Evolutionary conservation across 92 coral and sea anemone genomes (phyloP).

Genomic region (Actinernus sp.): DNA sequence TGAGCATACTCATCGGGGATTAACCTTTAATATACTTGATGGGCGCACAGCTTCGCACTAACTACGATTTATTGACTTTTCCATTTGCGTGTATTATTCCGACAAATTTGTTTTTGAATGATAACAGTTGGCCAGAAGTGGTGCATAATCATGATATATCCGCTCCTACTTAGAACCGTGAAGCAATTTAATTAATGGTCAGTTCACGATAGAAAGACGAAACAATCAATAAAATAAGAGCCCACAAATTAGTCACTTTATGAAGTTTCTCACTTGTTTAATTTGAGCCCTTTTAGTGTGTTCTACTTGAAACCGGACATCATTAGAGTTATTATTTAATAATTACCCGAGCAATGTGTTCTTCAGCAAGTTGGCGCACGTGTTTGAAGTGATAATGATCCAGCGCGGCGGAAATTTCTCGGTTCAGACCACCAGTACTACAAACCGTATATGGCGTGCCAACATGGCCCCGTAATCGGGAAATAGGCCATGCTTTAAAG

Average conservation of each 20-base stretch:
- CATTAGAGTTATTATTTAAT: slow-evolving; percentile 2
- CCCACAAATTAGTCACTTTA: not conserved
- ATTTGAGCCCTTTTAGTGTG: not conserved
- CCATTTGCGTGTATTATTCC: not conserved
- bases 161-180: slow-evolving; percentile 7
- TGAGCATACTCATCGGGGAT: slow-evolving; percentile 33
- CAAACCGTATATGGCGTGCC: no score
- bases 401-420: no score
- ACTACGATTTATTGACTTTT: slow-evolving; percentile 14
- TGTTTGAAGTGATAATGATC: not conserved
- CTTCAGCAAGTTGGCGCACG: not conserved
- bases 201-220: not conserved
- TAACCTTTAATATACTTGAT: slow-evolving; percentile 22
- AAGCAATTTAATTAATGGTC: not conserved
- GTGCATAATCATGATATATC: slow-evolving; percentile 11
- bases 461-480: no score
- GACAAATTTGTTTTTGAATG: slow-evolving; percentile 23
- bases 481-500: no score
- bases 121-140: slow-evolving; percentile 29
- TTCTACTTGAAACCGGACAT: not conserved
- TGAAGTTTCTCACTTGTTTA: not conserved
- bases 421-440: no score
- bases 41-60: slow-evolving; percentile 5
- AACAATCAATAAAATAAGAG: not conserved
- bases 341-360: not conserved